Evolutionary conservation across 92 coral and sea anemone genomes (phyloP).

Genomic region (Nematostella vectensis): DNA sequence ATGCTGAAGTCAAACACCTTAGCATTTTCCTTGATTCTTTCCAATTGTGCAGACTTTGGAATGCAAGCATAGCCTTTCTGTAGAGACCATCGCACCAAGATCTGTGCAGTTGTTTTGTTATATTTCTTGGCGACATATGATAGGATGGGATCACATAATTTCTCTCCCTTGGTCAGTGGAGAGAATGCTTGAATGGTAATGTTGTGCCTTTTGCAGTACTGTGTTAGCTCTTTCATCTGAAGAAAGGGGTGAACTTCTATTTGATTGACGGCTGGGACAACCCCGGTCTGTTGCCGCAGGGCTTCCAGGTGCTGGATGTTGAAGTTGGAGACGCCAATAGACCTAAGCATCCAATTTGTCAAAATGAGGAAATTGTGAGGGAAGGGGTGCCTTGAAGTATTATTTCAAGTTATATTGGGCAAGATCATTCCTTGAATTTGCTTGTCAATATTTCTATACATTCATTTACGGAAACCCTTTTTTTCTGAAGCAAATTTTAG

Average conservation of each 20-base stretch:
- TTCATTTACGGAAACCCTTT: no score
- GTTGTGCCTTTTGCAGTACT: slow-evolving; percentile 58
- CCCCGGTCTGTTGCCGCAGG: slow-evolving; percentile 50
- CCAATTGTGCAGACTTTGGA: slow-evolving; percentile 67
- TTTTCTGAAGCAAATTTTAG: no score
- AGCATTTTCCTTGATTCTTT: slow-evolving; percentile 74
- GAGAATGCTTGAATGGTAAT: slow-evolving; percentile 88
- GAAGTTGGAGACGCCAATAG: slow-evolving; percentile 98
- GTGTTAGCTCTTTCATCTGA: slow-evolving; percentile 56
- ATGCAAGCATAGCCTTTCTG: slow-evolving; percentile 77
- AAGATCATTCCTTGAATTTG: background rate
- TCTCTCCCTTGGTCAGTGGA: slow-evolving; percentile 82
- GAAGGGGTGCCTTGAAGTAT: background rate
- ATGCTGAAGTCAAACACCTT: slow-evolving; percentile 72
- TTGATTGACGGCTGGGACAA: slow-evolving; percentile 87
- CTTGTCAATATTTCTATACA: background rate
- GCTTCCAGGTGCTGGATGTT: slow-evolving; percentile 88
- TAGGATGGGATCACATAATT: slow-evolving; percentile 54
- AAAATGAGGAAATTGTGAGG: background rate
- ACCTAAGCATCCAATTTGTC: no score
- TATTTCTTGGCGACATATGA: slow-evolving; percentile 37
- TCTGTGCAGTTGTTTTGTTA: slow-evolving; percentile 61
- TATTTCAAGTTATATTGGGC: no score
- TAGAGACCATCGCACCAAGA: slow-evolving; percentile 77
- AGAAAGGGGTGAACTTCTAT: slow-evolving; percentile 91